Percentiles rank a stretch among this genome's conserved stretches.
phyloP scores from a whole-genome alignment of 1,140 invertebrate genomes.

The Globodera ellingtonae region DNA sequence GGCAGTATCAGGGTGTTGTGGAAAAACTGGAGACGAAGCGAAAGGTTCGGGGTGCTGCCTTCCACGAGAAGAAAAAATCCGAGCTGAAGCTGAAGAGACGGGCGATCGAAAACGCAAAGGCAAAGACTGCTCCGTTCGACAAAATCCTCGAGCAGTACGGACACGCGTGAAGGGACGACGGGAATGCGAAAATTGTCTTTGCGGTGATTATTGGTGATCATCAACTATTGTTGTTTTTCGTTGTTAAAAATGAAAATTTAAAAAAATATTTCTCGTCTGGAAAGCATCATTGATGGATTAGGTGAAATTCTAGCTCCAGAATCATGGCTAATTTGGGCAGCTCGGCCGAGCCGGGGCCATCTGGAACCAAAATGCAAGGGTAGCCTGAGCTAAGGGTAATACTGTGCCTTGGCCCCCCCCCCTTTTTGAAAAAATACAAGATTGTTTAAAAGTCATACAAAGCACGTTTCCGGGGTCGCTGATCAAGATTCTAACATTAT shows the following conservation, averaged over 20 bases:
- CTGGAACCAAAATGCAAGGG: too few relatives aligned
- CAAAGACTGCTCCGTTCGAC: conserved; percentile 48
- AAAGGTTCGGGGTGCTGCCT: conserved; percentile 82
- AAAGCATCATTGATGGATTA: too few relatives aligned
- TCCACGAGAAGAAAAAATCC: conserved; percentile 79
- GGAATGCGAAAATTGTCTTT: neutral
- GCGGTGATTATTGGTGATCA: neutral
- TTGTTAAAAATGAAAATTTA: neutral
- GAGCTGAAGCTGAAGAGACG: conserved; percentile 68
- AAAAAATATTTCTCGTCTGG: neutral
- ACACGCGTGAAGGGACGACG: conserved; percentile 36
- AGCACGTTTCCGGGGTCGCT: too few relatives aligned
- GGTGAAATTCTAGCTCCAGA: too few relatives aligned
- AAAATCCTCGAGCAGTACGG: conserved; percentile 53
- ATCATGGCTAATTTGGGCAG: too few relatives aligned
- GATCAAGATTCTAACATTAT: too few relatives aligned
- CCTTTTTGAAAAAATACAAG: too few relatives aligned
- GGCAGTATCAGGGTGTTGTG: conserved; percentile 97
- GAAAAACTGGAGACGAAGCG: conserved; percentile 90
- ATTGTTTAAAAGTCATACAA: too few relatives aligned
- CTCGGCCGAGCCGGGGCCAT: too few relatives aligned
- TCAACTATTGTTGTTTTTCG: neutral
- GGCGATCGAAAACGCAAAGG: conserved; percentile 42
- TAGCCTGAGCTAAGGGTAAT: too few relatives aligned
- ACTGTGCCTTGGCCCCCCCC: too few relatives aligned